These are phyloP conservation scores for Odontocolon sp. DNA, from an alignment of 2,888 invertebrate species.

Conservation along the genomic window DNA sequence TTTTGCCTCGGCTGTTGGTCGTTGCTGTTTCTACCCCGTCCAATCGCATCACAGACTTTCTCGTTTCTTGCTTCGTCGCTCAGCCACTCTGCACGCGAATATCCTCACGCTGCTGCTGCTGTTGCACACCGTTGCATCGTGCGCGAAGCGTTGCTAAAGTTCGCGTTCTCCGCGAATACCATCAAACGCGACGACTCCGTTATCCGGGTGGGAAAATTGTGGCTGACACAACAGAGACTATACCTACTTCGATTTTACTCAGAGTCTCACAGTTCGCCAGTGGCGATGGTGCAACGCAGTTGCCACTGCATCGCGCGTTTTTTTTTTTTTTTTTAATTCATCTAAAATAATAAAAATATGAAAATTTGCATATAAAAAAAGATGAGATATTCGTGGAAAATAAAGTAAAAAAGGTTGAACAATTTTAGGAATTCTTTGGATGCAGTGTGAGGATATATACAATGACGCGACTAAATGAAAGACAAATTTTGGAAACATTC, in stretches of 20 bases:
- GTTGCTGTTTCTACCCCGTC: conserved; percentile 52
- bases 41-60: conserved; percentile 64
- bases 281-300: conserved; percentile 68
- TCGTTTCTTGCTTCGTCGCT: conserved; percentile 46
- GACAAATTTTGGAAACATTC: not conserved
- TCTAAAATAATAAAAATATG: too few species aligned
- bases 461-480: conserved; percentile 8
- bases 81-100: conserved; percentile 67
- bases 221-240: too few species aligned
- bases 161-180: conserved; percentile 64
- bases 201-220: conserved; percentile 51
- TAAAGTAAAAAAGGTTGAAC: too few species aligned
- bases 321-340: too few species aligned
- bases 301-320: not conserved
- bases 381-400: too few species aligned
- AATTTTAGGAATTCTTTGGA: conserved; percentile 5
- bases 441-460: conserved; percentile 23
- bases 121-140: conserved; percentile 59
- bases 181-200: conserved; percentile 62
- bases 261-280: conserved; percentile 61
- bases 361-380: too few species aligned
- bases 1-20: conserved; percentile 56
- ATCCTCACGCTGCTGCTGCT: conserved; percentile 46
- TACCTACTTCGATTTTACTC: not conserved
- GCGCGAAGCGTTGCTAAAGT: conserved; percentile 44